Conservation (phyloP, 1,140 invertebrate genomes). For the Phymastichus coffea region DNA sequence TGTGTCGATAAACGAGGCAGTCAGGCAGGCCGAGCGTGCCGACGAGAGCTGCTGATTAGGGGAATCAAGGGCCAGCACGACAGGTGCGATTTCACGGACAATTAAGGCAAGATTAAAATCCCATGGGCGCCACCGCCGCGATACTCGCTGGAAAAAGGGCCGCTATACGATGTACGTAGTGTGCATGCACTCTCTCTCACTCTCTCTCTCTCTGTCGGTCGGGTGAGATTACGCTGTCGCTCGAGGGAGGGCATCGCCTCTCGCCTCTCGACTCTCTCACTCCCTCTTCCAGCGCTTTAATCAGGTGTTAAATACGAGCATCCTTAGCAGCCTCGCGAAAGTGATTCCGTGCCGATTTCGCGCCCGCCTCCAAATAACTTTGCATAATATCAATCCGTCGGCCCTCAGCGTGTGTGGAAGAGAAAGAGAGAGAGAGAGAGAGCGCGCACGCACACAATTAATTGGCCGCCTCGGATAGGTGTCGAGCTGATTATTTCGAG, state of each 20-base stretch:
- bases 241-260: constrained; percentile 38
- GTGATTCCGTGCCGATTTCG: not conserved
- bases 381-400: no score
- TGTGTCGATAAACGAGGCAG: no score
- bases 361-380: no score
- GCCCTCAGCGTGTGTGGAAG: no score
- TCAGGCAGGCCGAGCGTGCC: not conserved
- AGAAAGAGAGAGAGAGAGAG: no score
- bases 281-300: constrained; percentile 39
- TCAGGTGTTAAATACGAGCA: constrained; percentile 54
- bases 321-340: no score
- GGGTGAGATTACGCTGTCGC: constrained; percentile 56
- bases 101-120: constrained; percentile 6
- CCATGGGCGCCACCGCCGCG: no score
- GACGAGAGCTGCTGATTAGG: not conserved
- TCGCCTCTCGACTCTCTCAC: not conserved
- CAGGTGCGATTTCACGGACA: constrained; percentile 7
- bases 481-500: no score
- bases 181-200: constrained; percentile 21
- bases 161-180: constrained; percentile 26
- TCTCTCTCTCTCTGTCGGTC: constrained; percentile 35
- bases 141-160: constrained; percentile 26
- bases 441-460: no score
- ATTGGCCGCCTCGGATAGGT: no score
- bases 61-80: no score